Conservation (phyloP, 1,140 invertebrate genomes). For the Vollenhovia emeryi region DNA sequence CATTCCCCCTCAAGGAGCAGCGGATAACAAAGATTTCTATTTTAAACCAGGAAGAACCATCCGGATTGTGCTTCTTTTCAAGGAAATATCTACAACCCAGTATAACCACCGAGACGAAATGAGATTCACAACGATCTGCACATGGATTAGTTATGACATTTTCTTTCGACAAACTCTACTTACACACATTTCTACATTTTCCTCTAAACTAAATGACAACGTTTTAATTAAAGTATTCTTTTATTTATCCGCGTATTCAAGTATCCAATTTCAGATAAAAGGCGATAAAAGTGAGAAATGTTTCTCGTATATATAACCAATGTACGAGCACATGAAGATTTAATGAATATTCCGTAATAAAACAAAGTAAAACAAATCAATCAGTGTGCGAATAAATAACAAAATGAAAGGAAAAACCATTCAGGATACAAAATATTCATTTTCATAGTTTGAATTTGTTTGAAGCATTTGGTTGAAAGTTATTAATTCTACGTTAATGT, state of each 20-base stretch:
- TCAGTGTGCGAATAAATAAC: background rate
- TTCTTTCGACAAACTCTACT: too few species aligned
- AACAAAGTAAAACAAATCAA: slow-evolving; percentile 10
- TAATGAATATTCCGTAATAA: slow-evolving; percentile 19
- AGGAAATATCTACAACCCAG: too few species aligned
- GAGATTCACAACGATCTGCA: too few species aligned
- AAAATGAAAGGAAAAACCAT: slow-evolving; percentile 13
- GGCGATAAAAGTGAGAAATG: background rate
- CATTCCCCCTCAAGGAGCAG: background rate
- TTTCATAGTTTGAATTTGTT: background rate
- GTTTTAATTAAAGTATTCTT: slow-evolving; percentile 21
- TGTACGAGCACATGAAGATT: background rate
- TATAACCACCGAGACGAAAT: too few species aligned
- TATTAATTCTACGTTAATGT: too few species aligned
- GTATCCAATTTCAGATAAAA: slow-evolving; percentile 3
- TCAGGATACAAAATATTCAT: background rate
- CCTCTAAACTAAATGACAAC: background rate
- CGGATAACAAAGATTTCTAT: background rate
- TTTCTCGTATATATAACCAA: background rate
- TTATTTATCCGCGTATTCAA: background rate
- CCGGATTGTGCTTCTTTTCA: too few species aligned
- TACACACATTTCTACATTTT: background rate
- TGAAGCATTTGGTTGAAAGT: background rate
- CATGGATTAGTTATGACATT: too few species aligned
- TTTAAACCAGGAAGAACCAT: too few species aligned